A percentile compares a stretch with the other conserved stretches of the same genome.
Evolutionary conservation across 2,797 vertebrate species (phyloP).

Genomic region (Molothrus aeneus): DNA sequence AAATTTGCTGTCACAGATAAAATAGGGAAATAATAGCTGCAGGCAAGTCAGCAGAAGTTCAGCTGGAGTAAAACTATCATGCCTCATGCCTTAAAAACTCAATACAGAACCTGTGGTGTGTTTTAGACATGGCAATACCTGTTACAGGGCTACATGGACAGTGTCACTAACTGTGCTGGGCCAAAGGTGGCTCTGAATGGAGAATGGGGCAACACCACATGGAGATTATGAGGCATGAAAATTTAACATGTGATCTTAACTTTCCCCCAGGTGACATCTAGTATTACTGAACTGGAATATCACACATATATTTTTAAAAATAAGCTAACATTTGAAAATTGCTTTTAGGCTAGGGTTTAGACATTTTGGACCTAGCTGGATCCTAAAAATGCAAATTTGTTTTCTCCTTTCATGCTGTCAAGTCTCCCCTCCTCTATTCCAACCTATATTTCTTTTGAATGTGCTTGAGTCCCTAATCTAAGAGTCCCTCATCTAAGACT

Average conservation of each 20-base stretch:
- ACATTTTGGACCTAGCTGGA: background rate
- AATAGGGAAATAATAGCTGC: background rate
- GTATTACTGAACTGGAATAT: background rate
- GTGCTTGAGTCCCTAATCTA: background rate
- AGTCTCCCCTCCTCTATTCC: background rate
- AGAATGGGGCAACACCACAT: background rate
- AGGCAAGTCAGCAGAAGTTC: background rate
- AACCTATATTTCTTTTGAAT: background rate
- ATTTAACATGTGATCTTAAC: background rate
- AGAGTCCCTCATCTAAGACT: background rate
- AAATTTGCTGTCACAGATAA: background rate
- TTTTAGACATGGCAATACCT: background rate
- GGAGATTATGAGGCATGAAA: background rate
- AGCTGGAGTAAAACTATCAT: background rate
- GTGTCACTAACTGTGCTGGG: background rate
- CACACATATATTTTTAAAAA: background rate
- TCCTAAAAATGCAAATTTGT: background rate
- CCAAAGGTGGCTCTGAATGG: background rate
- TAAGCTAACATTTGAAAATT: background rate
- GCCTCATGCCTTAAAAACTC: background rate
- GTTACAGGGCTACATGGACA: background rate
- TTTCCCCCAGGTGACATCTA: background rate
- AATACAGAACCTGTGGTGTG: background rate
- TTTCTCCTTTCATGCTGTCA: background rate
- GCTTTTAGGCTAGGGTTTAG: background rate